phyloP scores from a whole-genome alignment of 2,888 invertebrate genomes.

The Rhingia rostrata region DNA sequence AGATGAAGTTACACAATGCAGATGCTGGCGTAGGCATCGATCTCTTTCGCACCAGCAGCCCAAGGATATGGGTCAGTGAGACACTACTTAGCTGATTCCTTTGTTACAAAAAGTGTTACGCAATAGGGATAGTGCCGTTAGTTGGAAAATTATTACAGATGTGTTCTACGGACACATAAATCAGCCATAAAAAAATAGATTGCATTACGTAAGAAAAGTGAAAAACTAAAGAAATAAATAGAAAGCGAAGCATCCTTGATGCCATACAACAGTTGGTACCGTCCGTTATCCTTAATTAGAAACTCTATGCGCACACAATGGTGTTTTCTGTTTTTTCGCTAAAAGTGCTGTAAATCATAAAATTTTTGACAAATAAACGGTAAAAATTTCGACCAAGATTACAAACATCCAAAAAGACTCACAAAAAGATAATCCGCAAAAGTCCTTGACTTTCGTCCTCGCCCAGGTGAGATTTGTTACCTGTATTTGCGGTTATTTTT shows the following conservation, averaged over 20 bases:
- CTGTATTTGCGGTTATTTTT: slow-evolving; percentile 63
- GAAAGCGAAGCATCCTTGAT: slow-evolving; percentile 38
- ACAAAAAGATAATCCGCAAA: slow-evolving; percentile 43
- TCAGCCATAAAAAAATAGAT: slow-evolving; percentile 48
- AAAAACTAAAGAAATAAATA: slow-evolving; percentile 1
- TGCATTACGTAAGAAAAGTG: slow-evolving; percentile 28
- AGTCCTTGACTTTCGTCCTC: slow-evolving; percentile 66
- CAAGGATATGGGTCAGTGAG: slow-evolving; percentile 71
- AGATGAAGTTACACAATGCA: slow-evolving; percentile 73
- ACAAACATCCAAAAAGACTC: slow-evolving; percentile 23
- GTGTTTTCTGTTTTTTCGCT: slow-evolving; percentile 34
- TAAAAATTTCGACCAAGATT: slow-evolving; percentile 49
- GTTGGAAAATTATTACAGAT: slow-evolving; percentile 48
- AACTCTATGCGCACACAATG: slow-evolving; percentile 30
- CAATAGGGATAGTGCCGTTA: slow-evolving; percentile 54
- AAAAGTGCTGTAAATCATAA: slow-evolving; percentile 69
- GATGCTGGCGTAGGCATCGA: slow-evolving; percentile 49
- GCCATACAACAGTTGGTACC: slow-evolving; percentile 6
- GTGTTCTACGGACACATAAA: slow-evolving; percentile 53
- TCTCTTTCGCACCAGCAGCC: slow-evolving; percentile 10
- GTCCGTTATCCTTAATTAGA: slow-evolving; percentile 39
- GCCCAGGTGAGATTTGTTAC: slow-evolving; percentile 42
- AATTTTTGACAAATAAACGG: slow-evolving; percentile 66
- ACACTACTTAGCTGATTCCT: slow-evolving; percentile 2
- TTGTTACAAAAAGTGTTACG: slow-evolving; percentile 62